Conservation (phyloP, 2,113 vertebrate genomes). For the Plecotus auritus region DNA sequence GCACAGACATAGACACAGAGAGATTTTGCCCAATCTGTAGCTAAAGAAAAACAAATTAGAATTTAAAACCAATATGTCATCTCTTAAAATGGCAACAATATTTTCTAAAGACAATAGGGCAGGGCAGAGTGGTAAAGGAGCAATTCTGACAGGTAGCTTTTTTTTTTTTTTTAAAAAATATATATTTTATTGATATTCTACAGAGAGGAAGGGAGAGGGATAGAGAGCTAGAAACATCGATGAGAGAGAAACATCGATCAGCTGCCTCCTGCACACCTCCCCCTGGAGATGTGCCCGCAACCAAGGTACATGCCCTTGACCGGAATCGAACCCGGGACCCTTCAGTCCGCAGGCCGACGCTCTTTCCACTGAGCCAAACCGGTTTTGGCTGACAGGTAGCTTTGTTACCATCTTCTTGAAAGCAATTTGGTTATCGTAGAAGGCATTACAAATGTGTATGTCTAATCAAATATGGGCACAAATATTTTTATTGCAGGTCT, state of each 20-base stretch:
- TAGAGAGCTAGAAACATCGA: too few species aligned
- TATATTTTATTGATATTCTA: too few species aligned
- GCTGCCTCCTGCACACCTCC: too few species aligned
- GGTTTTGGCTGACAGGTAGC: not conserved
- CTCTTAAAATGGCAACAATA: not conserved
- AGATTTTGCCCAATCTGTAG: not conserved
- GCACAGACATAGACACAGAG: not conserved
- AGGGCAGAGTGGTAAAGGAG: not conserved
- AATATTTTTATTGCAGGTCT: not conserved
- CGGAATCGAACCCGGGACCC: too few species aligned
- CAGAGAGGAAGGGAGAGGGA: too few species aligned
- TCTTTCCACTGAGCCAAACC: too few species aligned
- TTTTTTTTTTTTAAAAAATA: too few species aligned
- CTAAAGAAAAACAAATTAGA: not conserved
- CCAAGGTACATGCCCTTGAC: too few species aligned
- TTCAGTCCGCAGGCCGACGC: too few species aligned
- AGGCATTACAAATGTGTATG: not conserved
- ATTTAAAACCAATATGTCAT: not conserved
- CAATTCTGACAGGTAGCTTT: not conserved
- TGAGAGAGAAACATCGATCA: too few species aligned
- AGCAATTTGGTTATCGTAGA: not conserved
- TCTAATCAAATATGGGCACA: not conserved
- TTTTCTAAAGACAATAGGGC: not conserved
- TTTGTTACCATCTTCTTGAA: not conserved
- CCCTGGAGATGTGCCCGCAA: too few species aligned